phyloP scores from a whole-genome alignment of 2,888 invertebrate species.

The Dyspetes luteomarginatus region DNA sequence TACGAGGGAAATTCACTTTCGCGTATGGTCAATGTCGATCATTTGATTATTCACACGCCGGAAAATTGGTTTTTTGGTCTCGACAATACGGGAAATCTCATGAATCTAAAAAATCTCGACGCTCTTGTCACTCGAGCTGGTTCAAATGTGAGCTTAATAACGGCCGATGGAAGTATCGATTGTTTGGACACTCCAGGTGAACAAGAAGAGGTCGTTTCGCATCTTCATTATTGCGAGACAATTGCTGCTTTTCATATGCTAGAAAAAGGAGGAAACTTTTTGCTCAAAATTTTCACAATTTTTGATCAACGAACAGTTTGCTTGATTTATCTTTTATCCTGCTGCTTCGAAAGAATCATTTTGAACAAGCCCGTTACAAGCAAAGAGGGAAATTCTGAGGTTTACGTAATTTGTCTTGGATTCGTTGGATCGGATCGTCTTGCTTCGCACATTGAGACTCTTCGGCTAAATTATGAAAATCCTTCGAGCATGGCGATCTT shows the following conservation, averaged over 20 bases:
- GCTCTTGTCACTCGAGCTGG: slow-evolving; percentile 85
- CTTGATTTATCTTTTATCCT: slow-evolving; percentile 91
- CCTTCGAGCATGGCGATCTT: slow-evolving; percentile 85
- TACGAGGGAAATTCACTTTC: slow-evolving; percentile 93
- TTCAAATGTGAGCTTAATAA: slow-evolving; percentile 88
- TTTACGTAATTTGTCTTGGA: slow-evolving; percentile 91
- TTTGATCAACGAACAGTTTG: slow-evolving; percentile 93
- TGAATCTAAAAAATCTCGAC: slow-evolving; percentile 88
- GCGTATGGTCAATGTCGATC: slow-evolving; percentile 92
- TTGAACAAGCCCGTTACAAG: slow-evolving; percentile 96
- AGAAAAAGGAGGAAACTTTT: slow-evolving; percentile 88
- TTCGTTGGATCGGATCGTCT: slow-evolving; percentile 85
- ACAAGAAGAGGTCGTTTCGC: slow-evolving; percentile 92
- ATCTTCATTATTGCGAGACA: slow-evolving; percentile 93
- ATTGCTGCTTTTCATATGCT: slow-evolving; percentile 90
- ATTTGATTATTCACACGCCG: slow-evolving; percentile 91
- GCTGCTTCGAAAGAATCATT: slow-evolving; percentile 89
- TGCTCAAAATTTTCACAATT: slow-evolving; percentile 95
- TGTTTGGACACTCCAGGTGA: slow-evolving; percentile 93
- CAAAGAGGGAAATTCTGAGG: slow-evolving; percentile 97
- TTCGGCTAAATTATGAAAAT: slow-evolving; percentile 84
- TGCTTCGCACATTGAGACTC: slow-evolving; percentile 82
- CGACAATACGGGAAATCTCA: slow-evolving; percentile 94
- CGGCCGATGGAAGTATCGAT: slow-evolving; percentile 97
- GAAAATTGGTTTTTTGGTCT: slow-evolving; percentile 94